Conservation (phyloP, 2,113 vertebrate species). For the Aleadryas rufinucha region DNA sequence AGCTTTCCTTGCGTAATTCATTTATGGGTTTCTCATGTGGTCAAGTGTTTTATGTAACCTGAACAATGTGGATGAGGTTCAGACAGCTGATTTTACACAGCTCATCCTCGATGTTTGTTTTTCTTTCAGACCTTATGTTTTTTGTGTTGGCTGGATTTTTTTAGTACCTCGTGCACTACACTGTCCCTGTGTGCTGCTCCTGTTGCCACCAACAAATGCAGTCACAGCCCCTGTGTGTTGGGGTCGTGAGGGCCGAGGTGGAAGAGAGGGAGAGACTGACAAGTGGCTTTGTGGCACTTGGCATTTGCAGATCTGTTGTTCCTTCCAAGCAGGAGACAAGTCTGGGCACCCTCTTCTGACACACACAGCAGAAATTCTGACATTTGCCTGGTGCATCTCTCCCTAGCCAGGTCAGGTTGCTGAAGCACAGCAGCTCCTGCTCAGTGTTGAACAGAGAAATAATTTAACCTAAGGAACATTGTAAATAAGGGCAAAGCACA, state of each 20-base stretch:
- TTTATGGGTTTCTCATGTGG: not conserved
- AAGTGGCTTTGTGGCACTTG: not conserved
- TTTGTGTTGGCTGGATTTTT: not conserved
- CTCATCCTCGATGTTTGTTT: not conserved
- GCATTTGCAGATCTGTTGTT: not conserved
- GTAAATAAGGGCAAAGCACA: conserved; percentile 3
- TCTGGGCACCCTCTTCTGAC: not conserved
- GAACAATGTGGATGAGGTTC: not conserved
- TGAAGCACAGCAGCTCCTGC: not conserved
- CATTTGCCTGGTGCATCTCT: not conserved
- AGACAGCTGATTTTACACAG: not conserved
- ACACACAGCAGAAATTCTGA: not conserved
- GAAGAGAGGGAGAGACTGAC: not conserved
- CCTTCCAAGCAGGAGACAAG: not conserved
- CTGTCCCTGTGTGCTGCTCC: not conserved
- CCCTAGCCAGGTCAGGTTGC: not conserved
- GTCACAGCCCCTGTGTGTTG: accelerated
- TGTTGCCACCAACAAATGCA: not conserved
- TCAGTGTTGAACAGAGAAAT: not conserved
- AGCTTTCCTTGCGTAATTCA: not conserved
- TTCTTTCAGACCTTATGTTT: not conserved
- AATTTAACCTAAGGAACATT: not conserved
- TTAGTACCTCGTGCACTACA: not conserved
- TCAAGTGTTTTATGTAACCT: not conserved
- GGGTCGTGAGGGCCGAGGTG: not conserved